phyloP scores from a whole-genome alignment of 2,797 vertebrate genomes.

The Gymnodraco acuticeps region DNA sequence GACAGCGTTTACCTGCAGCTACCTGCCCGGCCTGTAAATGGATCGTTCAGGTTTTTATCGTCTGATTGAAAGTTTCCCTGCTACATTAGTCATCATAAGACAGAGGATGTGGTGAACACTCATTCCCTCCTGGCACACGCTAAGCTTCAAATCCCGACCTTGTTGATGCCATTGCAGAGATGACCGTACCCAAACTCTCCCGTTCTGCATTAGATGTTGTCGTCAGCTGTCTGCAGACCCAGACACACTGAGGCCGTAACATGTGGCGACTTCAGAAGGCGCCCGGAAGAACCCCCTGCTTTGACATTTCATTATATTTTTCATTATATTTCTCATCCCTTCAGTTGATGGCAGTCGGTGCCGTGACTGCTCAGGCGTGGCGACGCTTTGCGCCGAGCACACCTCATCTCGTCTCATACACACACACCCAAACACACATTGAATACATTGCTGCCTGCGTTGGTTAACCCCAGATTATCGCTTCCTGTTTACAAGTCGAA shows the following conservation, averaged over 20 bases:
- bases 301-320: slow-evolving; percentile 87
- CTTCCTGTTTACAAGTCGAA: slow-evolving; percentile 79
- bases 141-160: slow-evolving; percentile 76
- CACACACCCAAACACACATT: slow-evolving; percentile 36
- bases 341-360: slow-evolving; percentile 80
- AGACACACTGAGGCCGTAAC: slow-evolving; percentile 59
- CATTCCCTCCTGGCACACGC: slow-evolving; percentile 54
- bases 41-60: slow-evolving; percentile 63
- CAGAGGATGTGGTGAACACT: slow-evolving; percentile 53
- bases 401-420: slow-evolving; percentile 72
- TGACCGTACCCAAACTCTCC: slow-evolving; percentile 67
- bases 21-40: slow-evolving; percentile 50
- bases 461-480: slow-evolving; percentile 74
- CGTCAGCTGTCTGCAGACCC: slow-evolving; percentile 63
- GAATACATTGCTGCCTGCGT: slow-evolving; percentile 55
- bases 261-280: slow-evolving; percentile 67
- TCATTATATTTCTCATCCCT: slow-evolving; percentile 86
- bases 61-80: slow-evolving; percentile 74
- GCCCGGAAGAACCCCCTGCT: slow-evolving; percentile 72
- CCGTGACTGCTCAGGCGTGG: slow-evolving; percentile 79
- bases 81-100: slow-evolving; percentile 68
- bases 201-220: slow-evolving; percentile 73
- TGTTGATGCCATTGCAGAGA: slow-evolving; percentile 57
- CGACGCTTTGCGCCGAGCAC: slow-evolving; percentile 67
- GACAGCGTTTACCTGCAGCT: slow-evolving; percentile 41